A percentile compares a stretch with the other conserved stretches of the same genome.
Conservation (phyloP, 37 sponge, comb jelly and placozoan genomes). For the Theonella swinhoei region DNA sequence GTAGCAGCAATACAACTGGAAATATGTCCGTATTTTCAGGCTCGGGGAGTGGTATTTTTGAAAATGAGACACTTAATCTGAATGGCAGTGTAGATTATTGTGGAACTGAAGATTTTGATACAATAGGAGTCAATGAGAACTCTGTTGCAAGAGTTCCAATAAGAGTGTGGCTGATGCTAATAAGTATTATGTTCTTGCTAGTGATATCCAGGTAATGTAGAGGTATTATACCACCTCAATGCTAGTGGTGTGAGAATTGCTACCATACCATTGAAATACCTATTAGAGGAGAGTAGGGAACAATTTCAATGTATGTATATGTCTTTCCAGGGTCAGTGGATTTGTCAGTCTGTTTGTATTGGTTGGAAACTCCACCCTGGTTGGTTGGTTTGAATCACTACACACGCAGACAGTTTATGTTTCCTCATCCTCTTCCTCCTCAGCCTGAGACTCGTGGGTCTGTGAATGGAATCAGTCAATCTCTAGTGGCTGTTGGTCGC, state of each 20-base stretch:
- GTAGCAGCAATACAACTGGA: not conserved
- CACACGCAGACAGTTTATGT: not conserved
- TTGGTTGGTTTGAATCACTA: not conserved
- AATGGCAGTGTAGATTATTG: not conserved
- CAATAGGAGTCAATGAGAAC: conserved; percentile 3
- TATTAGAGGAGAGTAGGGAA: too few relatives aligned
- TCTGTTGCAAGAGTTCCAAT: conserved; percentile 44
- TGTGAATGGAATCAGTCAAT: conserved; percentile 80
- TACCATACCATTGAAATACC: too few relatives aligned
- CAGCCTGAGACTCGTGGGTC: conserved; percentile 65
- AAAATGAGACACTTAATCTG: not conserved
- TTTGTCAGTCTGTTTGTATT: conserved; percentile 61
- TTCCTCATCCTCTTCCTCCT: not conserved
- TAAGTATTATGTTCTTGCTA: not conserved
- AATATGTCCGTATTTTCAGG: not conserved
- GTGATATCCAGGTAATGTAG: conserved; percentile 51
- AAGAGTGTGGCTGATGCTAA: conserved; percentile 51
- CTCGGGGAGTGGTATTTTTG: not conserved
- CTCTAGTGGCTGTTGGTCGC: conserved; percentile 65
- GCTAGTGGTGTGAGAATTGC: too few relatives aligned
- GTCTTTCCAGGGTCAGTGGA: conserved; percentile 14
- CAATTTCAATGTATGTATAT: not conserved
- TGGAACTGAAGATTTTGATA: too few relatives aligned
- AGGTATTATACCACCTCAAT: not conserved
- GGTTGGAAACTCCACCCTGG: conserved; percentile 68